phyloP scores from a whole-genome alignment of 1,140 invertebrate genomes.

The Ips nitidus region DNA sequence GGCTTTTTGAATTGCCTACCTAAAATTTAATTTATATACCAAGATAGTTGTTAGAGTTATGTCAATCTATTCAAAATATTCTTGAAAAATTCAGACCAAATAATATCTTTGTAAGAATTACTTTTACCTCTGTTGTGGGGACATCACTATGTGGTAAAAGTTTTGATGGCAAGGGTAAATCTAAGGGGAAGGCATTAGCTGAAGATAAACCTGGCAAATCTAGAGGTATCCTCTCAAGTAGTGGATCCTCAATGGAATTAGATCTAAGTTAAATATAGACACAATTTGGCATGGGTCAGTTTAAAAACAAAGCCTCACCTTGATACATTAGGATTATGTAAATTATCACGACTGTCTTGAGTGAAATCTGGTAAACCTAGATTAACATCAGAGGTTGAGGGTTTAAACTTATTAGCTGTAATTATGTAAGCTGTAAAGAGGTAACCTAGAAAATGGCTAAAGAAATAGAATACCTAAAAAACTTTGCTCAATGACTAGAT shows the following conservation, averaged over 20 bases:
- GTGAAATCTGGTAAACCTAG: conserved; percentile 27
- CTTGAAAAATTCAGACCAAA: too few species aligned
- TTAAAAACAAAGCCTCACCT: conserved; percentile 5
- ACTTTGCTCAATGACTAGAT: conserved; percentile 63
- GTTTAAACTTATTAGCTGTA: conserved; percentile 1
- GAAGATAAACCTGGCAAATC: conserved; percentile 39
- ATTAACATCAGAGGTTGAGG: neutral
- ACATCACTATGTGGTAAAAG: conserved; percentile 24
- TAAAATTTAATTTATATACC: conserved; percentile 17
- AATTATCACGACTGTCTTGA: conserved; percentile 32
- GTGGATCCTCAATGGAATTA: conserved; percentile 17
- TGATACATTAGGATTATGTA: conserved; percentile 11
- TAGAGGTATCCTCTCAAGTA: conserved; percentile 29
- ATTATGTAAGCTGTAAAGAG: neutral
- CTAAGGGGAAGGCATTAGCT: conserved; percentile 40
- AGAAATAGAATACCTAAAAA: conserved; percentile 48
- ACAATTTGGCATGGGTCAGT: neutral
- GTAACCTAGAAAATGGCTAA: too few species aligned
- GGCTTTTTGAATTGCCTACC: conserved; percentile 60
- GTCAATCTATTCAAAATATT: too few species aligned
- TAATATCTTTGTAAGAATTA: neutral
- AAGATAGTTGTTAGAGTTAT: neutral
- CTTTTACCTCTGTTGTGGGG: conserved; percentile 37
- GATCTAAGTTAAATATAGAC: conserved; percentile 1
- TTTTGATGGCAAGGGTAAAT: conserved; percentile 43